Evolutionary conservation across 2,888 invertebrate genomes (phyloP), one percentile per base, ranked within the genome.

Genomic region (Uropetala carovei): DNA sequence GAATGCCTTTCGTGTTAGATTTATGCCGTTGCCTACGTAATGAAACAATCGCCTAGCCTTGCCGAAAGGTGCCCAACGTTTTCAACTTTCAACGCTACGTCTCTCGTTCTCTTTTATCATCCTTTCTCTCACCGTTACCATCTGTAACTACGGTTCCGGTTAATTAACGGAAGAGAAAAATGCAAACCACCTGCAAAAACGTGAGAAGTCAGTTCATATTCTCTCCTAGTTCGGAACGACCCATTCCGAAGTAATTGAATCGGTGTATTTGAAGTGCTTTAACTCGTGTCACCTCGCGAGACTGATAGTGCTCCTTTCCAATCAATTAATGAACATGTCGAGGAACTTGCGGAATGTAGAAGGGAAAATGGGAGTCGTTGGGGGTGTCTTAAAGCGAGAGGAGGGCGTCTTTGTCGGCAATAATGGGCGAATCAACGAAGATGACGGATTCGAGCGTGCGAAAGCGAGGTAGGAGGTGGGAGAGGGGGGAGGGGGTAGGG

Each of bases 291-390:
- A 64, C 64, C 30, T 89, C 18, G 64, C 30, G 64, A 18, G 68
- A 7, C 64, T 43, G 89, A 89, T 64, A 86, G 43, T 64, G 60
- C 30, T 60, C 64, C 30, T 64, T 11, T 60, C 89, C 64, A 64
- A 89, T 89, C 89, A 64, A 89, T 89, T 89, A 86, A 89, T 68
- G 89, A 86, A 86, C 59, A 86, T 30, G 89, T 18, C 14, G 22
- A 64, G 64, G 64, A 64, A 58, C 57, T 8, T 18, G 14, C 22
- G 8, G 68, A 64, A 30, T 68, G 64, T 10, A 68, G 43, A 18
- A 9, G 89, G 30, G 22, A 60, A 11, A 43, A 59, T 16, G 59
- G 43, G 64, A 27, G 27, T 43, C 18, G 18, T 43, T 30, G 16
- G 64, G 64, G 59, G 43, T 43, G 60, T 43, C 30, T 59, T 43